phyloP scores from a whole-genome alignment of 1,140 invertebrate species.

The Myzus persicae region DNA sequence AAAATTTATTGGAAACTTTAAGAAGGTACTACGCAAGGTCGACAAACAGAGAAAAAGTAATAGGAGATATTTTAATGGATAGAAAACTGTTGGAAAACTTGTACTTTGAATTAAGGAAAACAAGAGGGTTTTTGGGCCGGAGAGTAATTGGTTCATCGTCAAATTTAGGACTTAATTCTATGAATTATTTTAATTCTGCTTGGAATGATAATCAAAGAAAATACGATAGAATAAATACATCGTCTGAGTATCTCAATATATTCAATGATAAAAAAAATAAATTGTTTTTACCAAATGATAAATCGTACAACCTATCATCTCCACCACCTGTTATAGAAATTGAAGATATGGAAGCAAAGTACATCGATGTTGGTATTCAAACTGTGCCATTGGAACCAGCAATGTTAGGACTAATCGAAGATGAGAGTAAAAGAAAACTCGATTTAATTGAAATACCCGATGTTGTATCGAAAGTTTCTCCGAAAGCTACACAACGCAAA shows the following conservation, averaged over 20 bases:
- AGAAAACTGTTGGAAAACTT: conserved; percentile 75
- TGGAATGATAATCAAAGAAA: conserved; percentile 61
- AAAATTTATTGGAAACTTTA: conserved; percentile 72
- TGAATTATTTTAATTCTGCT: neutral
- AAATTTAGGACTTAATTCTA: conserved; percentile 24
- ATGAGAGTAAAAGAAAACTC: conserved; percentile 63
- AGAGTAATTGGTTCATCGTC: conserved; percentile 41
- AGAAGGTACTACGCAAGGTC: conserved; percentile 73
- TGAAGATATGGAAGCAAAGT: conserved; percentile 63
- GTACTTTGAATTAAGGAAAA: conserved; percentile 76
- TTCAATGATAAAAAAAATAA: conserved; percentile 60
- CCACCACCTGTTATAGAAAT: conserved; percentile 76
- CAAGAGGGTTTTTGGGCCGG: conserved; percentile 71
- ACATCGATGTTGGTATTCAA: conserved; percentile 67
- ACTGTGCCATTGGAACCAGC: conserved; percentile 70
- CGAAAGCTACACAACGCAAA: conserved; percentile 68
- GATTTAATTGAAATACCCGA: conserved; percentile 64
- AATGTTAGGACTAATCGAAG: conserved; percentile 67
- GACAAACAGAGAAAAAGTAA: conserved; percentile 72
- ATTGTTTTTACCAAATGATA: neutral
- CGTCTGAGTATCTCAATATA: conserved; percentile 62
- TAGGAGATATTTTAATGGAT: conserved; percentile 76
- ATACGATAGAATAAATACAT: conserved; percentile 64
- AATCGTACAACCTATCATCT: conserved; percentile 64
- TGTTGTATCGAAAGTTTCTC: conserved; percentile 63